phyloP scores from a whole-genome alignment of 2,888 invertebrate genomes.

The Eupithecia dodoneata region DNA sequence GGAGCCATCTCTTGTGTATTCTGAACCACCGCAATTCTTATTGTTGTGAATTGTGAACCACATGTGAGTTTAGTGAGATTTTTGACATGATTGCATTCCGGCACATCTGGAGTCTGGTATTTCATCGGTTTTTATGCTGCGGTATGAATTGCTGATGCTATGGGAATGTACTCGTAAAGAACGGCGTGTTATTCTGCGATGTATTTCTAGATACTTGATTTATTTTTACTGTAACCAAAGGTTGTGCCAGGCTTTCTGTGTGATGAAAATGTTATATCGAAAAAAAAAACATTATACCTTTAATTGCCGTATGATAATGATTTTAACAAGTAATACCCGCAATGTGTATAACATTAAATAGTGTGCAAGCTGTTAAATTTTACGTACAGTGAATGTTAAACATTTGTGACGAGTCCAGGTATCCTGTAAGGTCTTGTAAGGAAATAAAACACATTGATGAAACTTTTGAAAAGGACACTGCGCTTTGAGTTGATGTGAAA shows the following conservation, averaged over 20 bases:
- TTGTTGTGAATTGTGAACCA: slow-evolving; percentile 7
- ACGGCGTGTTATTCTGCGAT: background rate
- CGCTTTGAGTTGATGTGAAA: background rate
- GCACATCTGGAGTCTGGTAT: slow-evolving; percentile 4
- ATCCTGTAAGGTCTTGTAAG: background rate
- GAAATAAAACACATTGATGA: background rate
- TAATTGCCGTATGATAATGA: background rate
- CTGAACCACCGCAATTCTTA: slow-evolving; percentile 7
- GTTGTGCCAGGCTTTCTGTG: background rate
- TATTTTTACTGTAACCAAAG: background rate
- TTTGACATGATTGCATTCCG: slow-evolving; percentile 6
- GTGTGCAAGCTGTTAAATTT: background rate
- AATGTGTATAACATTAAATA: background rate
- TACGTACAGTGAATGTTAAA: background rate
- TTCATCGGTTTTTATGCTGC: slow-evolving; percentile 7
- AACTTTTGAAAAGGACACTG: too few species aligned
- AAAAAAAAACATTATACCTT: background rate
- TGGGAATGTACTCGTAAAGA: background rate
- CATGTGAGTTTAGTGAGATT: background rate
- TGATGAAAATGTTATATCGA: background rate
- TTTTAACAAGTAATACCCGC: background rate
- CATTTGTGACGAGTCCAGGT: background rate
- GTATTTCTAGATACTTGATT: background rate
- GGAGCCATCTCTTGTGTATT: background rate
- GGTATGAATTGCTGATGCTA: slow-evolving; percentile 3